phyloP scores from a whole-genome alignment of 2,797 vertebrate species.

The Natrix natrix region DNA sequence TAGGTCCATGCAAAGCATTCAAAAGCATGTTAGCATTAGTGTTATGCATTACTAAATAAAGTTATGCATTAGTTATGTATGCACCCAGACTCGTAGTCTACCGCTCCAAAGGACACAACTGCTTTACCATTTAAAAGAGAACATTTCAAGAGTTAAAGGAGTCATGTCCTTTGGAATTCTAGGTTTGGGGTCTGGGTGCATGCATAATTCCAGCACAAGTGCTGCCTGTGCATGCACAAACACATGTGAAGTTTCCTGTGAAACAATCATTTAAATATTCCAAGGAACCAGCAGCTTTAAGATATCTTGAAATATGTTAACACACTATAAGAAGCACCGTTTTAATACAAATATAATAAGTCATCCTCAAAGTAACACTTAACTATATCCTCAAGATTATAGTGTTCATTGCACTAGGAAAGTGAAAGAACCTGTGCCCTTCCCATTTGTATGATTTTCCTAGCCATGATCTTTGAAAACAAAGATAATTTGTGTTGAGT shows the following conservation, averaged over 20 bases:
- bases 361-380: background rate
- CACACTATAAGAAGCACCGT: background rate
- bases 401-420: background rate
- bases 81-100: background rate
- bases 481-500: background rate
- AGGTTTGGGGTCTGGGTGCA: background rate
- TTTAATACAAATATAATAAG: background rate
- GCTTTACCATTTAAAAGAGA: background rate
- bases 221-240: background rate
- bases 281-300: background rate
- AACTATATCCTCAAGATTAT: background rate
- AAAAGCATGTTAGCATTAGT: background rate
- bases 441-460: background rate
- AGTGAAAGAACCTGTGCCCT: background rate
- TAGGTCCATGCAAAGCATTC: background rate
- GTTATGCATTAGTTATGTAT: background rate
- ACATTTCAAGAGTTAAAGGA: background rate
- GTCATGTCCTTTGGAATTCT: background rate
- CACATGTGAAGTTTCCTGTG: background rate
- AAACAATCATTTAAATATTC: background rate
- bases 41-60: background rate
- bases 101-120: background rate
- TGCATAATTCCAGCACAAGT: background rate
- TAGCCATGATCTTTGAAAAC: background rate
- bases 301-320: background rate